Evolutionary conservation across 2,888 invertebrate species (phyloP).

Genomic region (Euplexia lucipara): DNA sequence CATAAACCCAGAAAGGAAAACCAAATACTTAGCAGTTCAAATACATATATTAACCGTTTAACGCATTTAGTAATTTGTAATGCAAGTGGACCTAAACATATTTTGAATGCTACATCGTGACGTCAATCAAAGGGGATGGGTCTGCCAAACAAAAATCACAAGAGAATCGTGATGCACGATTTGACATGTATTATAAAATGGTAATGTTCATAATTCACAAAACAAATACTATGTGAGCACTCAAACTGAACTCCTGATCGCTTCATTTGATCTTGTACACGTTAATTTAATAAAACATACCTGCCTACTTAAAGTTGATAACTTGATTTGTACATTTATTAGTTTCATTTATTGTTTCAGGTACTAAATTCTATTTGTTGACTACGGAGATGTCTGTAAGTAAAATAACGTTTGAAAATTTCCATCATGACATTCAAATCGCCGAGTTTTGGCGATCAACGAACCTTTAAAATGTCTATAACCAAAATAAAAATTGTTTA

Average conservation of each 20-base stretch:
- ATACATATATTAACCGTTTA: too few species aligned
- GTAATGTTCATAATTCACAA: conserved; percentile 73
- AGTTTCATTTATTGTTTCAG: conserved; percentile 65
- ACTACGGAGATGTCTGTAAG: conserved; percentile 46
- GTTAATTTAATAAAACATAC: conserved; percentile 35
- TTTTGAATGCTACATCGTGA: conserved; percentile 20
- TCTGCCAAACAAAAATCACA: conserved; percentile 46
- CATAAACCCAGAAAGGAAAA: too few species aligned
- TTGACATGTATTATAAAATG: conserved; percentile 61
- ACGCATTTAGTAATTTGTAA: too few species aligned
- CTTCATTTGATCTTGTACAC: conserved; percentile 70
- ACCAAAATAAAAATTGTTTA: too few species aligned
- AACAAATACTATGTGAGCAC: conserved; percentile 73
- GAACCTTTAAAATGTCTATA: too few species aligned
- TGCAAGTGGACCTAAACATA: not conserved
- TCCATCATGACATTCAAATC: not conserved
- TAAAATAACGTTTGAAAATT: conserved; percentile 11
- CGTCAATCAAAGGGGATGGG: conserved; percentile 25
- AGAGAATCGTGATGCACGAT: conserved; percentile 74
- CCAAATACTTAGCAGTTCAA: too few species aligned
- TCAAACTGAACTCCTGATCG: conserved; percentile 72
- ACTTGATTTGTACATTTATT: conserved; percentile 42
- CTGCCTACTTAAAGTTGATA: conserved; percentile 25
- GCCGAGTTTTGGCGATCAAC: too few species aligned
- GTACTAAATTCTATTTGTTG: conserved; percentile 59